A percentile compares a stretch with the other conserved stretches of the same genome.
phyloP scores from a whole-genome alignment of 1,140 invertebrate genomes.

The Lithobius niger region DNA sequence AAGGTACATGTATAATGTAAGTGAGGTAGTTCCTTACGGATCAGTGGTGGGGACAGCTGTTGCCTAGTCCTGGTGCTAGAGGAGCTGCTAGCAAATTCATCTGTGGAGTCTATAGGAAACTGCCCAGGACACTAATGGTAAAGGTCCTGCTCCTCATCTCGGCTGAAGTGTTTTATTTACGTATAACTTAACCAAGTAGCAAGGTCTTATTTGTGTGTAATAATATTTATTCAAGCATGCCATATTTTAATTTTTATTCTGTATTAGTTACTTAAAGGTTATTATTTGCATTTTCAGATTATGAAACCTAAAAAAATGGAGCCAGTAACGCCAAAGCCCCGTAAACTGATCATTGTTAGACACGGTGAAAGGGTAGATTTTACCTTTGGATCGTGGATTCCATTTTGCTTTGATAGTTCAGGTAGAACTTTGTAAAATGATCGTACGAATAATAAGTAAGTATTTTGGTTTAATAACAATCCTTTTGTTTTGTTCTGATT shows the following conservation, averaged over 20 bases:
- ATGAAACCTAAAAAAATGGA: slow-evolving; percentile 13
- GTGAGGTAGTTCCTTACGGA: too few relatives aligned
- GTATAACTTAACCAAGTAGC: too few relatives aligned
- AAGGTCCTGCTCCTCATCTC: too few relatives aligned
- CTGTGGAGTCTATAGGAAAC: too few relatives aligned
- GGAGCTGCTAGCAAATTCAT: too few relatives aligned
- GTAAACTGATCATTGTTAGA: slow-evolving; percentile 60
- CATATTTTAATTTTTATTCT: neutral
- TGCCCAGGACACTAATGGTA: too few relatives aligned
- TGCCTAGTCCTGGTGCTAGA: too few relatives aligned
- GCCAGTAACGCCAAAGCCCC: slow-evolving; percentile 23
- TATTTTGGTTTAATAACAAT: neutral
- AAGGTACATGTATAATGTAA: too few relatives aligned
- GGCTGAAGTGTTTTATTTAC: too few relatives aligned
- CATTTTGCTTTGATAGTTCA: slow-evolving; percentile 66
- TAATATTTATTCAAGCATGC: neutral
- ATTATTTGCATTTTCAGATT: neutral
- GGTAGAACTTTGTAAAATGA: slow-evolving; percentile 32
- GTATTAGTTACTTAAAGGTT: too few relatives aligned
- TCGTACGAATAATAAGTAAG: neutral
- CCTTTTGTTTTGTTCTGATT: slow-evolving; percentile 9
- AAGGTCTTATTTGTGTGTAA: too few relatives aligned
- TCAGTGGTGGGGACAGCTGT: too few relatives aligned
- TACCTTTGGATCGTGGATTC: slow-evolving; percentile 76
- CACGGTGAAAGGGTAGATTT: slow-evolving; percentile 85